Percentiles rank a stretch among this genome's conserved stretches.
phyloP scores from a whole-genome alignment of 2,888 invertebrate species.

The Drosophila neotestacea region DNA sequence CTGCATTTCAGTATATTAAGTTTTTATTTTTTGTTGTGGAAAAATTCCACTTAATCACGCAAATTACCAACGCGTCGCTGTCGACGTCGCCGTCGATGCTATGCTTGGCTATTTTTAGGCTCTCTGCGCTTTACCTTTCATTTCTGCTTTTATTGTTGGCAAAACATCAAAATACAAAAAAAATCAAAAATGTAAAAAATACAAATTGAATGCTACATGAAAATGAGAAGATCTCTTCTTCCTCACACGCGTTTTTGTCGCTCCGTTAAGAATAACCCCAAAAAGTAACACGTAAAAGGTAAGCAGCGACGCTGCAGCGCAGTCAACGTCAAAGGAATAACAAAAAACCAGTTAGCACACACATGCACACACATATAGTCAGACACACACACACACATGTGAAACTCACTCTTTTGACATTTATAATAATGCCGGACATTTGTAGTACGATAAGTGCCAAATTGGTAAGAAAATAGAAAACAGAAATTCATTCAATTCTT shows the following conservation, averaged over 20 bases:
- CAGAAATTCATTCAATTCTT: conserved; percentile 62
- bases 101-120: conserved; percentile 70
- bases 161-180: conserved; percentile 56
- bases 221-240: conserved; percentile 57
- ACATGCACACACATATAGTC: conserved; percentile 35
- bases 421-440: conserved; percentile 36
- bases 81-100: conserved; percentile 36
- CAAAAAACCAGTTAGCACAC: conserved; percentile 75
- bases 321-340: conserved; percentile 51
- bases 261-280: conserved; percentile 74
- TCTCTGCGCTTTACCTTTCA: conserved; percentile 66
- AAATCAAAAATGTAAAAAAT: conserved; percentile 21
- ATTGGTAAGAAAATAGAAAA: conserved; percentile 52
- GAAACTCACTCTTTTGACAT: conserved; percentile 40
- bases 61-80: conserved; percentile 74
- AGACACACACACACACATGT: conserved; percentile 14
- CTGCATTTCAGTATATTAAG: conserved; percentile 47
- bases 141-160: conserved; percentile 62
- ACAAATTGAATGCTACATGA: conserved; percentile 69
- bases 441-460: conserved; percentile 51
- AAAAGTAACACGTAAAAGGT: conserved; percentile 72
- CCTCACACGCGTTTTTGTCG: conserved; percentile 17
- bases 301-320: conserved; percentile 57
- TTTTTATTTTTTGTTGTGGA: conserved; percentile 24
- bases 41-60: conserved; percentile 78